A percentile compares a stretch with the other conserved stretches of the same genome.
Evolutionary conservation across 2,888 invertebrate species (phyloP).

Genomic region (Empis livida): DNA sequence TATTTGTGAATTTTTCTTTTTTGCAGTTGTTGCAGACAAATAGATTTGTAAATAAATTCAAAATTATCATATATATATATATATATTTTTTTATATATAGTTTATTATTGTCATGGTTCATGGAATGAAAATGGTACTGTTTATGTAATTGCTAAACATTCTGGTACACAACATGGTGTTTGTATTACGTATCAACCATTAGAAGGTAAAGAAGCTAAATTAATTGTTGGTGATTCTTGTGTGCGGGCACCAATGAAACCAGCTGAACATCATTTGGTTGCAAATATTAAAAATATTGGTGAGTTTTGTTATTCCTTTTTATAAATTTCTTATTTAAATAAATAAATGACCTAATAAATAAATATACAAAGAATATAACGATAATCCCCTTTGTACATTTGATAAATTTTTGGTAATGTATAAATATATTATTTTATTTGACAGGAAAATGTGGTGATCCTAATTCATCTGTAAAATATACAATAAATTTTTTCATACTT

Average conservation of each 20-base stretch:
- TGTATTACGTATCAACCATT: constrained; percentile 34
- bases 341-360: neutral
- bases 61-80: no score
- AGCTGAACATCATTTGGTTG: constrained; percentile 34
- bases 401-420: neutral
- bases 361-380: neutral
- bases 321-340: neutral
- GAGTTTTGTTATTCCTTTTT: constrained; percentile 6
- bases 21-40: neutral
- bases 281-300: constrained; percentile 35
- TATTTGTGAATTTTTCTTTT: no score
- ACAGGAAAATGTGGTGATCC: constrained; percentile 1
- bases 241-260: constrained; percentile 32
- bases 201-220: constrained; percentile 27
- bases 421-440: neutral
- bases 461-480: neutral
- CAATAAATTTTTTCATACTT: neutral
- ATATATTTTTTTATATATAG: constrained; percentile 35
- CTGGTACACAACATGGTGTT: constrained; percentile 34
- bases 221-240: constrained; percentile 34
- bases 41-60: neutral
- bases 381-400: neutral
- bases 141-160: constrained; percentile 53
- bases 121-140: constrained; percentile 81
- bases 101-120: constrained; percentile 79